phyloP scores from a whole-genome alignment of 2,113 vertebrate species.

The Istiophorus platypterus region DNA sequence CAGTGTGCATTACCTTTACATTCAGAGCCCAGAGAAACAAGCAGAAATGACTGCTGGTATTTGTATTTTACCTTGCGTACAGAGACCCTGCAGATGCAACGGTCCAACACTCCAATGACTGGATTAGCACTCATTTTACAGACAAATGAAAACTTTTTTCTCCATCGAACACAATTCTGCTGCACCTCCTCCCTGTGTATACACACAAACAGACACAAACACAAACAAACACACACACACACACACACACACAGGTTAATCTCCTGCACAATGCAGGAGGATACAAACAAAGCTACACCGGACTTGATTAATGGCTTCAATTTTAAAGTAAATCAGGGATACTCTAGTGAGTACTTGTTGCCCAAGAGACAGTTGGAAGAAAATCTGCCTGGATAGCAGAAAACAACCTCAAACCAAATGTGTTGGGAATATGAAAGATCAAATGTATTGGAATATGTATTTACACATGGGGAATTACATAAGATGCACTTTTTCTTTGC shows the following conservation, averaged over 20 bases:
- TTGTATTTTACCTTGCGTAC: constrained; percentile 70
- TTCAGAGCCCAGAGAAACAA: not conserved
- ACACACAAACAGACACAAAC: constrained; percentile 20
- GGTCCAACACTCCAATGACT: constrained; percentile 66
- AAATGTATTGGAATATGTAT: not conserved
- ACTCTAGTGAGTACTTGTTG: not conserved
- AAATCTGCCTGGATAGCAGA: no score
- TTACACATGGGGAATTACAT: not conserved
- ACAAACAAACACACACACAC: constrained; percentile 13
- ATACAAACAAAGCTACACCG: not conserved
- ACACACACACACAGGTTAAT: not conserved
- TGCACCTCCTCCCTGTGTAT: constrained; percentile 72
- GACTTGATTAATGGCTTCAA: not conserved
- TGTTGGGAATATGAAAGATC: not conserved
- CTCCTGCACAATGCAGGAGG: not conserved
- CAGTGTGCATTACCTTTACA: not conserved
- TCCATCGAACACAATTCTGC: constrained; percentile 75
- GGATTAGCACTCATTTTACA: constrained; percentile 72
- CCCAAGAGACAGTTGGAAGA: no score
- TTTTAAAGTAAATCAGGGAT: not conserved
- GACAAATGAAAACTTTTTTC: constrained; percentile 72
- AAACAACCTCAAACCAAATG: not conserved
- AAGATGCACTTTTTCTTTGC: not conserved
- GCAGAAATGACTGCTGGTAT: constrained; percentile 18
- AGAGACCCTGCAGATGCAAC: constrained; percentile 74